These are phyloP conservation scores for Chloroceryle amazona DNA, from an alignment of 2,797 vertebrate species.

Conservation along the genomic window DNA sequence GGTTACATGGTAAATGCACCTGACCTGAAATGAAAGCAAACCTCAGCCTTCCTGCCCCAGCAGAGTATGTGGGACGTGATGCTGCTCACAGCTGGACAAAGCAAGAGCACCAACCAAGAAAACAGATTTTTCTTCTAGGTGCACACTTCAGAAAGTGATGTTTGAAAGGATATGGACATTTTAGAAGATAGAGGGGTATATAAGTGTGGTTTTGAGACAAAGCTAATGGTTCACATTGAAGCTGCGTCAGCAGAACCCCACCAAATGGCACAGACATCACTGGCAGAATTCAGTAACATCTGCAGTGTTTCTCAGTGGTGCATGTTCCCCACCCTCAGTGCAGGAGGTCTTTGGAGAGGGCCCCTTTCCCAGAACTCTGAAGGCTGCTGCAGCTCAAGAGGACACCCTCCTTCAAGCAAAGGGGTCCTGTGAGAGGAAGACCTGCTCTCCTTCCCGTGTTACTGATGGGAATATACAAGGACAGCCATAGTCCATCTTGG, in stretches of 20 bases:
- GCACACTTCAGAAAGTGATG: neutral
- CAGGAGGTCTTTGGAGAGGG: neutral
- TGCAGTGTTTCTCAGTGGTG: neutral
- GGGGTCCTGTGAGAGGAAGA: neutral
- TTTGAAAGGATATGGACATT: neutral
- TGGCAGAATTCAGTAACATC: neutral
- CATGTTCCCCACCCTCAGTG: neutral
- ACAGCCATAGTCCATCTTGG: neutral
- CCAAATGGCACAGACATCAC: neutral
- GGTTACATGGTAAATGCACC: neutral
- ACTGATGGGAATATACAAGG: neutral
- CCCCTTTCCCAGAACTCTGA: neutral
- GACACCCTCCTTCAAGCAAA: neutral
- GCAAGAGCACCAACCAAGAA: neutral
- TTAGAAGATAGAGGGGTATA: neutral
- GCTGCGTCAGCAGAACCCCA: neutral
- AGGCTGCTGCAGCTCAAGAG: neutral
- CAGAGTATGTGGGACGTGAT: rapidly evolving
- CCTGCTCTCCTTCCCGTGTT: neutral
- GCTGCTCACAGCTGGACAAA: neutral
- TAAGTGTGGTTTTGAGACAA: neutral
- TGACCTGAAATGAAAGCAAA: constrained; percentile 24
- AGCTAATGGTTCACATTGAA: neutral
- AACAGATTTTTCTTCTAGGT: neutral
- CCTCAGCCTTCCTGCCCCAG: neutral